Percentiles rank a stretch among this genome's conserved stretches.
Evolutionary conservation across 2,113 vertebrate genomes (phyloP).

Genomic region (Brevimyrus niger): DNA sequence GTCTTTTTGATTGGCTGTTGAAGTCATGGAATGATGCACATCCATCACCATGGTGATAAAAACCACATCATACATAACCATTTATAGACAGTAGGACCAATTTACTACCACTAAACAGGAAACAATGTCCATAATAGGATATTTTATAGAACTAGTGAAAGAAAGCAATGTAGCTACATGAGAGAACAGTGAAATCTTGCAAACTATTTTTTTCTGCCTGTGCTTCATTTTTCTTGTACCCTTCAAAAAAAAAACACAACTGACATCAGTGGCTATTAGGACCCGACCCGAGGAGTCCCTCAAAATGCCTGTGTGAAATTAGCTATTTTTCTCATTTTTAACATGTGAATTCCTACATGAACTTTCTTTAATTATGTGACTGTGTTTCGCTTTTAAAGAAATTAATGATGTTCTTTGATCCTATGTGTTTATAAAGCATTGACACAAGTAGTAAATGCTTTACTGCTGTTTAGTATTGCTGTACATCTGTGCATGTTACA

Average conservation of each 20-base stretch:
- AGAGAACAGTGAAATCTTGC: not conserved
- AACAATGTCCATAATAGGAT: not conserved
- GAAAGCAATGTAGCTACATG: not conserved
- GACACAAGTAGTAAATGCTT: not conserved
- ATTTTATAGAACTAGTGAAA: not conserved
- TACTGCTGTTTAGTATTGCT: not conserved
- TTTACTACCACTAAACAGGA: not conserved
- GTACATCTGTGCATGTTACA: not conserved
- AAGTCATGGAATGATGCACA: not conserved
- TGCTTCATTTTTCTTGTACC: not conserved
- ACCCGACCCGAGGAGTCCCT: not conserved
- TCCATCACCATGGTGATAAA: not conserved
- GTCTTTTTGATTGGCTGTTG: not conserved
- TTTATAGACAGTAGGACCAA: not conserved
- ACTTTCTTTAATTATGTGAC: not conserved
- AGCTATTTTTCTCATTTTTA: not conserved
- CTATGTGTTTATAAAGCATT: not conserved
- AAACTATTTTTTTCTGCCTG: not conserved
- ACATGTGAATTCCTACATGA: not conserved
- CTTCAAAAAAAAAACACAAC: too few species aligned
- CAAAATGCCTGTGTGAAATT: constrained; percentile 1
- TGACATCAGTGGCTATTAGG: not conserved
- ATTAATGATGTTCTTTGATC: not conserved
- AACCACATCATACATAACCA: not conserved
- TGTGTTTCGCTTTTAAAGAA: not conserved